These are phyloP conservation scores for Agapetus fuscipes DNA, from an alignment of 2,888 invertebrate species.

Conservation along the genomic window DNA sequence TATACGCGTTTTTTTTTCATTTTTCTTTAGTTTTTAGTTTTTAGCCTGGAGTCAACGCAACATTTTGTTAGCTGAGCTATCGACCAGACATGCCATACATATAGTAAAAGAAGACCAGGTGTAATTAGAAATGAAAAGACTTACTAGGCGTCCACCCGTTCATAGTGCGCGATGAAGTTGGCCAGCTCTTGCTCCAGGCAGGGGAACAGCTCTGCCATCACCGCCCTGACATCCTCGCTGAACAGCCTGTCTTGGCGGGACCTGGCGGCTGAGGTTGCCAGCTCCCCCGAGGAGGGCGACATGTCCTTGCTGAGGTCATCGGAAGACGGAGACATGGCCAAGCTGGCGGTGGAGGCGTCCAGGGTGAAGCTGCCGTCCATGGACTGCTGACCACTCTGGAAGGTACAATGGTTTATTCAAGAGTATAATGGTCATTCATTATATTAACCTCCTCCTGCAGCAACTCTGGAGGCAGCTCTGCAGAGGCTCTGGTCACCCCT, in stretches of 20 bases:
- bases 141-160: constrained; percentile 84
- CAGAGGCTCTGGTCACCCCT: no score
- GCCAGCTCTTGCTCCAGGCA: constrained; percentile 79
- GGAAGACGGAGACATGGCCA: constrained; percentile 18
- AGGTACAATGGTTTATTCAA: constrained; percentile 1
- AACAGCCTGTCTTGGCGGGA: constrained; percentile 29
- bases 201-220: constrained; percentile 87
- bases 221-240: constrained; percentile 69
- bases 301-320: constrained; percentile 20
- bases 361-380: constrained; percentile 21
- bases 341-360: constrained; percentile 15
- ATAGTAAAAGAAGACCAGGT: no score
- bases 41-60: no score
- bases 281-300: constrained; percentile 17
- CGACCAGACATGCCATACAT: no score
- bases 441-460: no score
- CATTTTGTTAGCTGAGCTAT: no score
- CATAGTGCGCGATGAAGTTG: constrained; percentile 76
- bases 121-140: no score
- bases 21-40: no score
- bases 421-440: not conserved
- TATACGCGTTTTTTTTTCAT: no score
- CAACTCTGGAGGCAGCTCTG: no score
- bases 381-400: constrained; percentile 20
- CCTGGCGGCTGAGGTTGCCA: constrained; percentile 7